Evolutionary conservation across 2,888 invertebrate genomes (phyloP), one percentile per base, ranked within the genome.

Genomic region (Pantelozetes paolii): DNA sequence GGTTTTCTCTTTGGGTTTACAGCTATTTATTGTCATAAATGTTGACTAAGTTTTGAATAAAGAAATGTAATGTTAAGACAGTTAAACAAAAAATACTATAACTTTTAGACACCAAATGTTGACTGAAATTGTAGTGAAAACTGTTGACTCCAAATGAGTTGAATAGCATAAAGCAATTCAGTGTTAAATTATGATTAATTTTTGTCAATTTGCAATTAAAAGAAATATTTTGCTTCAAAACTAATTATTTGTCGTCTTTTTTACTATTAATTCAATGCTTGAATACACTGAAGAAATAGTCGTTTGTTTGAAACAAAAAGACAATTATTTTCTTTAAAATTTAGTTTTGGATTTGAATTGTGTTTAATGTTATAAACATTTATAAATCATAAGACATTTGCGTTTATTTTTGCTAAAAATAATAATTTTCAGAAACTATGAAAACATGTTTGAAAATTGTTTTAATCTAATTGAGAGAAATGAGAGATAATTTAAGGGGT

Each of bases 61-160:
- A 57, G 64, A 32, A 32, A 64, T 8, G 15, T 36, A 64, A 30
- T 64, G 64, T 36, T 30, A 36, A 64, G 64, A 64, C 28, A 13
- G 36, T 5, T 36, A 36, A 8, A 36, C 9, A 36, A 36, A 15
- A 48, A 48, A 48, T 48, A 15, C 20, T 48, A n/a, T 5, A n/a
- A 20, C 3, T 15, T 5, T 48, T 48, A 5, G 48, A 15, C 18
- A 9, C 13, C 1, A 57, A 30, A 9, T 26, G 8, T 28, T 1
- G 18, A 2, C 5, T 11, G 2, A 57, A 28, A 57, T 9, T 6
- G 13, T 28, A 57, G 28, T n/a, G n/a, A 64, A 36, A 64, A 64
- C 64, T 64, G 64, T 64, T 64, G 64, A 64, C 64, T 64, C n/a
- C 64, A 64, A 64, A 2, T 64, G 32, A 64, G 32, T 64, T 64